These are phyloP conservation scores for Campopleginae sp. DNA, from an alignment of 2,888 invertebrate species.

Conservation along the genomic window DNA sequence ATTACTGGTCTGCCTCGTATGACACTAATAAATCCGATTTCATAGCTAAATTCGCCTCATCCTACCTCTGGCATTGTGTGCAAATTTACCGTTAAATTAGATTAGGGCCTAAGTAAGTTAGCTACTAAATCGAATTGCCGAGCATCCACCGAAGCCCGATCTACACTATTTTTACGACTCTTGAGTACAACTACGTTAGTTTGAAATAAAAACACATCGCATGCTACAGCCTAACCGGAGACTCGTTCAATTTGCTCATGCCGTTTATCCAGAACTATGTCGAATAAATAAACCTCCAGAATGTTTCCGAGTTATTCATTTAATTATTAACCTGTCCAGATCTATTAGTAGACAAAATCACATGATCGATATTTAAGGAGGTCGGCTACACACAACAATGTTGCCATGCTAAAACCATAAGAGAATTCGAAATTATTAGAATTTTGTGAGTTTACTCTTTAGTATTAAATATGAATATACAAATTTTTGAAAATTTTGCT, in stretches of 20 bases:
- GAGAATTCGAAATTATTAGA: too few species aligned
- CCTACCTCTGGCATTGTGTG: background rate
- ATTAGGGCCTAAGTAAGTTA: background rate
- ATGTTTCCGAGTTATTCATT: background rate
- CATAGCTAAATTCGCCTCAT: background rate
- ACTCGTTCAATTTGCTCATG: background rate
- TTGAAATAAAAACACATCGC: background rate
- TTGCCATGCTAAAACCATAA: too few species aligned
- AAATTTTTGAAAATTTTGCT: too few species aligned
- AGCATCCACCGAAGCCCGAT: background rate
- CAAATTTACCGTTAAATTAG: background rate
- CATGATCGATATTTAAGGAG: background rate
- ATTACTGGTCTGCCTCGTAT: conserved; percentile 1
- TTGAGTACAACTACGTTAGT: background rate
- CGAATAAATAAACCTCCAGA: background rate
- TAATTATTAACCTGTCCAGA: background rate
- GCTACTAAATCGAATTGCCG: background rate
- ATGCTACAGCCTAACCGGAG: background rate
- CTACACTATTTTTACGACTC: background rate
- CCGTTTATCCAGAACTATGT: background rate
- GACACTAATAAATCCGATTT: conserved; percentile 5
- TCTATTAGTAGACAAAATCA: background rate
- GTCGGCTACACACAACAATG: too few species aligned
- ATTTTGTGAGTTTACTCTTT: too few species aligned
- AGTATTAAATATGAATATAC: too few species aligned